phyloP scores from a whole-genome alignment of 2,113 vertebrate species.

The Sphaerodactylus townsendi region DNA sequence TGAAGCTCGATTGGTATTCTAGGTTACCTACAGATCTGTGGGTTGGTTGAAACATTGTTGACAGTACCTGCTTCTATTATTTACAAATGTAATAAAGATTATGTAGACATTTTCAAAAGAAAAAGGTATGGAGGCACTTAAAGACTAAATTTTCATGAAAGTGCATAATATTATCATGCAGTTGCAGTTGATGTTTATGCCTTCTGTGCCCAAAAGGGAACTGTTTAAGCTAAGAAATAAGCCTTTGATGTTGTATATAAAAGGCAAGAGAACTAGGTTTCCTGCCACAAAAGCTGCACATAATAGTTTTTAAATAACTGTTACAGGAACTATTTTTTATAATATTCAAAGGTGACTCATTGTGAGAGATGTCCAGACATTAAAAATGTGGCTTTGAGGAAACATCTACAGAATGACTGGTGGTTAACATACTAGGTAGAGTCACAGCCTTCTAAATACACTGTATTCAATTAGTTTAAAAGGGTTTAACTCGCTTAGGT shows the following conservation, averaged over 20 bases:
- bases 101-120: neutral
- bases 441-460: too few relatives aligned
- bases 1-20: neutral
- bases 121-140: neutral
- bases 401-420: constrained; percentile 2
- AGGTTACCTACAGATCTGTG: neutral
- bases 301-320: neutral
- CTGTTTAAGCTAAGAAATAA: neutral
- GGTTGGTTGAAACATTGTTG: neutral
- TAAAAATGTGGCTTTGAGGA: neutral
- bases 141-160: neutral
- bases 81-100: neutral
- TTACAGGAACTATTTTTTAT: neutral
- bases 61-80: neutral
- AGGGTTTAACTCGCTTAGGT: too few relatives aligned
- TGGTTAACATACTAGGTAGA: too few relatives aligned
- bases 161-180: neutral
- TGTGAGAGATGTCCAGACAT: neutral
- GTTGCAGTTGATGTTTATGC: neutral
- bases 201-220: neutral
- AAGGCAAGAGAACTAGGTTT: neutral
- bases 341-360: neutral
- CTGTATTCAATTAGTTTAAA: too few relatives aligned
- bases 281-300: neutral
- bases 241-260: neutral